Percentiles rank a stretch among this genome's conserved stretches.
Evolutionary conservation across 2,797 vertebrate species (phyloP).

Genomic region (Danio aesculapii): DNA sequence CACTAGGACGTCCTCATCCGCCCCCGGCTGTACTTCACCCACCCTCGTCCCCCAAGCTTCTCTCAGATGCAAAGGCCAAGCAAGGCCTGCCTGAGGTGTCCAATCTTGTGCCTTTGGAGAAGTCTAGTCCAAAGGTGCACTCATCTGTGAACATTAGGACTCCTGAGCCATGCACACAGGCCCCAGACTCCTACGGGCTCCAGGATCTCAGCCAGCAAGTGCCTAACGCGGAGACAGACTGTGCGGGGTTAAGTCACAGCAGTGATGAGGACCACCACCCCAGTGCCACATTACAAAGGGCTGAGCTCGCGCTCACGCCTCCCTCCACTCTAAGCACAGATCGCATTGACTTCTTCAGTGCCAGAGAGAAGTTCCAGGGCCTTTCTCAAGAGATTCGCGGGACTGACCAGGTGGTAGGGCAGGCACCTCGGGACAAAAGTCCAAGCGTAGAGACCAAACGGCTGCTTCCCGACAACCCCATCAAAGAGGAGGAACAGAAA

Average conservation of each 20-base stretch:
- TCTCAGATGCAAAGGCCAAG: conserved; percentile 74
- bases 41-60: conserved; percentile 64
- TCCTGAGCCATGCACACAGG: conserved; percentile 62
- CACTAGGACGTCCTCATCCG: conserved; percentile 67
- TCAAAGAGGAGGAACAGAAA: conserved; percentile 58
- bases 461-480: conserved; percentile 43
- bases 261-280: conserved; percentile 62
- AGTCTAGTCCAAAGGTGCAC: conserved; percentile 33
- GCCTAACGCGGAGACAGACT: conserved; percentile 58
- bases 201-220: conserved; percentile 68
- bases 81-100: conserved; percentile 53
- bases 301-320: conserved; percentile 25
- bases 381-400: conserved; percentile 83
- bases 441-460: conserved; percentile 53
- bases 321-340: conserved; percentile 79
- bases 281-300: conserved; percentile 71
- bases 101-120: conserved; percentile 64
- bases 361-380: conserved; percentile 93
- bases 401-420: conserved; percentile 49
- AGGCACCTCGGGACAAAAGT: conserved; percentile 55
- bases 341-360: conserved; percentile 95
- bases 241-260: conserved; percentile 54
- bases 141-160: conserved; percentile 49
- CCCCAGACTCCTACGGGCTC: conserved; percentile 51
- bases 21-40: conserved; percentile 72